Conservation (phyloP, 1,140 invertebrate species). For the Philotrypesis tridentata region DNA sequence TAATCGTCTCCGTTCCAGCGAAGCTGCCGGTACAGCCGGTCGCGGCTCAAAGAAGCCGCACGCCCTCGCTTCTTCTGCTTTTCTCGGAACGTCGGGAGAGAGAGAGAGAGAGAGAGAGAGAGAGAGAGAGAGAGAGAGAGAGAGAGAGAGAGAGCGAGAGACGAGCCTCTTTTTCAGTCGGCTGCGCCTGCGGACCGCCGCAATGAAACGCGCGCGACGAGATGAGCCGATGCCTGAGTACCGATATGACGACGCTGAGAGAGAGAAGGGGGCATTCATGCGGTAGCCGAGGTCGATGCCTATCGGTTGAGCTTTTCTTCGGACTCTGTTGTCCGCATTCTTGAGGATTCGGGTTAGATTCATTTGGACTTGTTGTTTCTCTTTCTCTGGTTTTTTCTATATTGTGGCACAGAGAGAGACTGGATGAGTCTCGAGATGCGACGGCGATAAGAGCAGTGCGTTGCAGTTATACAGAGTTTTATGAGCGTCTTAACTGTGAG, state of each 20-base stretch:
- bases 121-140: too few species aligned
- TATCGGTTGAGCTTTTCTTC: slow-evolving; percentile 11
- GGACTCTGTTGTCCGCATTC: neutral
- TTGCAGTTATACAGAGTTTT: neutral
- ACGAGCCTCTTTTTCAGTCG: neutral
- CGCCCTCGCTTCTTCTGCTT: neutral
- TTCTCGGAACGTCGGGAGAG: neutral
- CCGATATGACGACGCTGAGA: neutral
- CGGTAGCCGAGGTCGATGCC: neutral
- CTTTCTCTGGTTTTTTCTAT: neutral
- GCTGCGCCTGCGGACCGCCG: too few species aligned
- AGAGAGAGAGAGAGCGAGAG: too few species aligned
- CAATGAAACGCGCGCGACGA: neutral
- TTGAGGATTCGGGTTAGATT: neutral
- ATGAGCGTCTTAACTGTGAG: neutral
- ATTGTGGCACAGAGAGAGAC: too few species aligned
- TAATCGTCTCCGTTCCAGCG: slow-evolving; percentile 10
- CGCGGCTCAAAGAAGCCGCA: neutral
- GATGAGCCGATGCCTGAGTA: neutral
- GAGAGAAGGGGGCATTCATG: slow-evolving; percentile 1
- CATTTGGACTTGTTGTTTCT: neutral
- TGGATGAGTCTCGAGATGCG: neutral
- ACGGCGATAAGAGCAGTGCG: neutral
- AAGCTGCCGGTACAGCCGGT: neutral
- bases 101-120: too few species aligned